Evolutionary conservation across 2,113 vertebrate species (phyloP).

Genomic region (Oncorhynchus clarkii): DNA sequence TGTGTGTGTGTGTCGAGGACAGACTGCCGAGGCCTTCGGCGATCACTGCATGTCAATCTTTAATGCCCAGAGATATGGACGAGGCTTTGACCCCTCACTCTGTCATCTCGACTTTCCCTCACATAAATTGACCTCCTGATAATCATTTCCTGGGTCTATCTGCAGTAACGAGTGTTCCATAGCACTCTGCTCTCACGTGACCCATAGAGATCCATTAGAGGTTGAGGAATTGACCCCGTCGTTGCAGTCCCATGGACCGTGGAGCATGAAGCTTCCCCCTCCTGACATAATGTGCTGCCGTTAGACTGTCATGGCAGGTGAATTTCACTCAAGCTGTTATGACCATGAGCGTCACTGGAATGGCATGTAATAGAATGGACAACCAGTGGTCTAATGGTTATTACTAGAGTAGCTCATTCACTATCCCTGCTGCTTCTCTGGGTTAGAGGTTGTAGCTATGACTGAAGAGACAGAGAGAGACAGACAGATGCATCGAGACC

Average conservation of each 20-base stretch:
- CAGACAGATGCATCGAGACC: not conserved
- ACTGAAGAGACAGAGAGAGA: not conserved
- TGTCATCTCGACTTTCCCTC: slow-evolving; percentile 63
- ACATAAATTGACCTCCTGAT: slow-evolving; percentile 76
- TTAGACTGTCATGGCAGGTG: slow-evolving; percentile 56
- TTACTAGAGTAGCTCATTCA: slow-evolving; percentile 43
- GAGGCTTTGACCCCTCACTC: slow-evolving; percentile 66
- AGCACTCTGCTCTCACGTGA: slow-evolving; percentile 66
- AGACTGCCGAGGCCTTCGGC: slow-evolving; percentile 45
- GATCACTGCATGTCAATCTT: slow-evolving; percentile 72
- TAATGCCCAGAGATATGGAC: slow-evolving; percentile 72
- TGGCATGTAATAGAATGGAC: slow-evolving; percentile 54
- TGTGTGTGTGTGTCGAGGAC: slow-evolving; percentile 48
- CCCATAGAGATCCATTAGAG: slow-evolving; percentile 60
- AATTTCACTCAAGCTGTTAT: slow-evolving; percentile 60
- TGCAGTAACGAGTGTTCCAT: slow-evolving; percentile 66
- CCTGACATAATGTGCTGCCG: slow-evolving; percentile 67
- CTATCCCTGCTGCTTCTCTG: slow-evolving; percentile 43
- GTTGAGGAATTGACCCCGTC: slow-evolving; percentile 70
- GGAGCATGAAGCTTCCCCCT: slow-evolving; percentile 29
- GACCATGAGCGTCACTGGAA: slow-evolving; percentile 56
- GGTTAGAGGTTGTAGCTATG: slow-evolving; percentile 32
- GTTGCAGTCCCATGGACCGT: slow-evolving; percentile 46
- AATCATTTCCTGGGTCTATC: slow-evolving; percentile 67
- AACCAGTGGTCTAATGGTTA: slow-evolving; percentile 59